phyloP scores from a whole-genome alignment of 2,113 vertebrate genomes.

The Dinomys branickii region DNA sequence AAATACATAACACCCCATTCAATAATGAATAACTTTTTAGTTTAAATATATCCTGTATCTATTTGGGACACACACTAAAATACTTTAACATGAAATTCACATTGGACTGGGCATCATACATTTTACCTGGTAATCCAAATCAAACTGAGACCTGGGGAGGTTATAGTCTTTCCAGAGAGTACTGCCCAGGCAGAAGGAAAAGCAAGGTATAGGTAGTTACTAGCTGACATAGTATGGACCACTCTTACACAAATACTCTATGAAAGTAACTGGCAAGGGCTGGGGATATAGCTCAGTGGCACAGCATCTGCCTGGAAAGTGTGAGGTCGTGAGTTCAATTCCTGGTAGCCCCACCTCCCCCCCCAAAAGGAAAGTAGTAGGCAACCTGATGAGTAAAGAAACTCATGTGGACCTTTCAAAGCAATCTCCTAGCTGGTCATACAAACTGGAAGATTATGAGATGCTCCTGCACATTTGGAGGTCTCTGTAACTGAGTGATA shows the following conservation, averaged over 20 bases:
- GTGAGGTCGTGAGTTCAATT: too few species aligned
- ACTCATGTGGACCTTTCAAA: neutral
- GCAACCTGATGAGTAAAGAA: neutral
- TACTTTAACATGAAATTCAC: neutral
- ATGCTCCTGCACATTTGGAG: neutral
- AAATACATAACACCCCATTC: neutral
- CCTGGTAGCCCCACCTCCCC: too few species aligned
- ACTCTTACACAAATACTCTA: neutral
- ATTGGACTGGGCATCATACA: neutral
- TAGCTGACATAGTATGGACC: neutral
- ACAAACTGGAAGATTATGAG: neutral
- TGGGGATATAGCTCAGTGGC: too few species aligned
- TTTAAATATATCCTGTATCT: neutral
- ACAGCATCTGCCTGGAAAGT: too few species aligned
- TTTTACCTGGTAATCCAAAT: slow-evolving; percentile 2
- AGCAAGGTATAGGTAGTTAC: neutral
- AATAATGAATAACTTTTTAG: neutral
- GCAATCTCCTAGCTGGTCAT: neutral
- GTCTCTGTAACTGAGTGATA: neutral
- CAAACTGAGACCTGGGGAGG: neutral
- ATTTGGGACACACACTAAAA: neutral
- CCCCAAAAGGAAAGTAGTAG: neutral
- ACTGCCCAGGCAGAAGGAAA: neutral
- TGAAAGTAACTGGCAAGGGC: neutral
- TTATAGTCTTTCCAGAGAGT: neutral